A percentile compares a stretch with the other conserved stretches of the same genome.
Conservation (phyloP, 2,888 invertebrate genomes). For the Apodemia duryi region DNA sequence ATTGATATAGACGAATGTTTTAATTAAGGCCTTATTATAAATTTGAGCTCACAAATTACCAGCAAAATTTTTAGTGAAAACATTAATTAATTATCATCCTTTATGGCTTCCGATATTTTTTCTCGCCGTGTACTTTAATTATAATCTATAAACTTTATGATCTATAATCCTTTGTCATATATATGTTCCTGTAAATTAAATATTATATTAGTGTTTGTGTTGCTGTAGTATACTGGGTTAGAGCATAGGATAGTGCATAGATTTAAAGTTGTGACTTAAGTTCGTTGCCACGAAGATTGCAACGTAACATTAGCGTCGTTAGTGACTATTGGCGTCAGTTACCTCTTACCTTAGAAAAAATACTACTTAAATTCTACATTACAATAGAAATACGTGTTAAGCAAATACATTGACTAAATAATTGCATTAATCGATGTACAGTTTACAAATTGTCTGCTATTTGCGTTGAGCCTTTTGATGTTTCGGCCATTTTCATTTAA, state of each 20-base stretch:
- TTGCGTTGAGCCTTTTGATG: neutral
- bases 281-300: too few species aligned
- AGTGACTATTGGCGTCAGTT: neutral
- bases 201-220: too few species aligned
- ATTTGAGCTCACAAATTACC: constrained; percentile 54
- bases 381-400: neutral
- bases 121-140: neutral
- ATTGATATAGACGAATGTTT: too few species aligned
- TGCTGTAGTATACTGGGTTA: too few species aligned
- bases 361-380: too few species aligned
- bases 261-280: too few species aligned
- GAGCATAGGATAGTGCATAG: too few species aligned
- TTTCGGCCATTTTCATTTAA: constrained; percentile 3
- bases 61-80: constrained; percentile 60
- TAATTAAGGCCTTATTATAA: too few species aligned
- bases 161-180: neutral
- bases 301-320: too few species aligned
- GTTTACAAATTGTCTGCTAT: neutral
- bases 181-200: too few species aligned
- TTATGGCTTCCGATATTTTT: constrained; percentile 35
- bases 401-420: neutral
- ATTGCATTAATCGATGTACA: neutral
- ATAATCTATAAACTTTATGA: too few species aligned
- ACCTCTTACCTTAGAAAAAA: neutral
- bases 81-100: constrained; percentile 33